Conservation (phyloP, 2,797 vertebrate genomes). For the Miichthys miiuy region DNA sequence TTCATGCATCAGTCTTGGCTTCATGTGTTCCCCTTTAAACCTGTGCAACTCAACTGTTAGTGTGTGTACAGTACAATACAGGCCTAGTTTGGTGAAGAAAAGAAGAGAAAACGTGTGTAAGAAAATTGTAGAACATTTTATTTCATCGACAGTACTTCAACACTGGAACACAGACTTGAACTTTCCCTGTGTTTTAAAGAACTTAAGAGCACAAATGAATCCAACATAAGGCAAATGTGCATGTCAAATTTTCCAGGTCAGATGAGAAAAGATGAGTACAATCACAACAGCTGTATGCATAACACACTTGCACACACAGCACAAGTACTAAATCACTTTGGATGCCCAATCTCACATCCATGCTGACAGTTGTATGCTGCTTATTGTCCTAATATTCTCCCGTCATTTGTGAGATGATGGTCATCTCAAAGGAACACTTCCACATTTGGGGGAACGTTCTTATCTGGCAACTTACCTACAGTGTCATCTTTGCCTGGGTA, state of each 20-base stretch:
- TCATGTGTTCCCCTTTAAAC: background rate
- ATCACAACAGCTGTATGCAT: conserved; percentile 72
- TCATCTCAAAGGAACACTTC: conserved; percentile 45
- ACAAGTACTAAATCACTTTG: conserved; percentile 59
- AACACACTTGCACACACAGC: conserved; percentile 65
- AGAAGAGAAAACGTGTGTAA: conserved; percentile 31
- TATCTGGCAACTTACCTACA: background rate
- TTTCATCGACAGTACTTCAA: conserved; percentile 76
- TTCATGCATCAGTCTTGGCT: background rate
- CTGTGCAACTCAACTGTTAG: background rate
- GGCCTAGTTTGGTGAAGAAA: conserved; percentile 4
- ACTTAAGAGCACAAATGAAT: conserved; percentile 76
- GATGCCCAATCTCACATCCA: conserved; percentile 41
- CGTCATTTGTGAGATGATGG: conserved; percentile 42
- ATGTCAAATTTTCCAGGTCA: conserved; percentile 58
- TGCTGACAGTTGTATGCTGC: conserved; percentile 22
- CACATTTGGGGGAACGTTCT: conserved; percentile 30
- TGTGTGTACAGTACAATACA: background rate
- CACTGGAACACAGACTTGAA: conserved; percentile 69
- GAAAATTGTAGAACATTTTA: conserved; percentile 80
- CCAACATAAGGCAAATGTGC: conserved; percentile 79
- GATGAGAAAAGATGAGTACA: conserved; percentile 67
- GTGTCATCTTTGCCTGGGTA: conserved; percentile 12
- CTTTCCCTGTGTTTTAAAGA: conserved; percentile 66
- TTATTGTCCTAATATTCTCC: conserved; percentile 28